phyloP scores from a whole-genome alignment of 2,888 invertebrate genomes.

The Agapetus fuscipes region DNA sequence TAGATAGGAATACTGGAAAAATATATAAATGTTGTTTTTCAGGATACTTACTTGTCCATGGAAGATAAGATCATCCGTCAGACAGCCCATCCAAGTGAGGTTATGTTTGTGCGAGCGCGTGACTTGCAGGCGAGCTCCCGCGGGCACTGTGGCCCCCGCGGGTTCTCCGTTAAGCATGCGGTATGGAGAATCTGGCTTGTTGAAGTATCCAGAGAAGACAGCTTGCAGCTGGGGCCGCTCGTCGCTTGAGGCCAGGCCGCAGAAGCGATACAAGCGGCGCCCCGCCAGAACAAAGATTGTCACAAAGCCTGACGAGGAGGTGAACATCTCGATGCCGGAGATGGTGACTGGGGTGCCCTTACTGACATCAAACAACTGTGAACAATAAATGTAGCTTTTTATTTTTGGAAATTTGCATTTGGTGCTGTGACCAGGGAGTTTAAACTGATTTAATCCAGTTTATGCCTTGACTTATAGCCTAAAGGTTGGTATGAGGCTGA shows the following conservation, averaged over 20 bases:
- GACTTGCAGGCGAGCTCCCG: conserved; percentile 60
- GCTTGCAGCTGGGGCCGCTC: conserved; percentile 73
- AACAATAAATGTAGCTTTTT: no score
- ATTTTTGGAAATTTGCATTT: no score
- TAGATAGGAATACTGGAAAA: no score
- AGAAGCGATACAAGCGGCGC: conserved; percentile 78
- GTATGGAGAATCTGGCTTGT: conserved; percentile 59
- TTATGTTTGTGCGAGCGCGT: no score
- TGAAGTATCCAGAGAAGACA: conserved; percentile 68
- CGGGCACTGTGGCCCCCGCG: background rate
- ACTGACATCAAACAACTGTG: conserved; percentile 80
- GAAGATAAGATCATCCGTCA: conserved; percentile 74
- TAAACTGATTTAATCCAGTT: no score
- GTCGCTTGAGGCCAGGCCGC: conserved; percentile 63
- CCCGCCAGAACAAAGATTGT: conserved; percentile 77
- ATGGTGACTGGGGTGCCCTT: conserved; percentile 69
- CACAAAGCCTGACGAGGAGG: conserved; percentile 31
- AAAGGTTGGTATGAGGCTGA: no score
- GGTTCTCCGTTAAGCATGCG: conserved; percentile 59
- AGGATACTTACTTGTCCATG: conserved; percentile 66
- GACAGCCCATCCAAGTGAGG: conserved; percentile 80
- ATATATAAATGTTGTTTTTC: no score
- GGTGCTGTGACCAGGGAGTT: no score
- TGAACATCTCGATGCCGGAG: conserved; percentile 79
- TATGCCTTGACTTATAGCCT: no score